phyloP scores from a whole-genome alignment of 2,797 vertebrate genomes.

The Chaetodon trifasciatus region DNA sequence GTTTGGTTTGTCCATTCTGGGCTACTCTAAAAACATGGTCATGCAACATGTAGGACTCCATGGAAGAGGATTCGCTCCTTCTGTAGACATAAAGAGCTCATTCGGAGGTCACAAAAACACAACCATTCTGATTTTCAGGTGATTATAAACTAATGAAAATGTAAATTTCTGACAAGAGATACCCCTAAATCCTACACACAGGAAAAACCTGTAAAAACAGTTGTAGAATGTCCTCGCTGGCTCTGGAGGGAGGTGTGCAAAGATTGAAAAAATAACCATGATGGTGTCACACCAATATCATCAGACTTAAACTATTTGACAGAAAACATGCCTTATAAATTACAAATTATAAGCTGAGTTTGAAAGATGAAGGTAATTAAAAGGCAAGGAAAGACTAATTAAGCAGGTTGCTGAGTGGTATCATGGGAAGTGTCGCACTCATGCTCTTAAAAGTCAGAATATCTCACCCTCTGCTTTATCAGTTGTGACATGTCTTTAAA shows the following conservation, averaged over 20 bases:
- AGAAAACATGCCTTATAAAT: not conserved
- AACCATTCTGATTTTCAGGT: too few species aligned
- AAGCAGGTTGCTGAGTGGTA: not conserved
- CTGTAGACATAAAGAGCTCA: too few species aligned
- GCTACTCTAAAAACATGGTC: too few species aligned
- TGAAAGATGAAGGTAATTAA: not conserved
- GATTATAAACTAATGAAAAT: too few species aligned
- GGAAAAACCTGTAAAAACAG: conserved; percentile 3
- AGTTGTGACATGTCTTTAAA: not conserved
- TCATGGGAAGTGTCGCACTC: conserved; percentile 16
- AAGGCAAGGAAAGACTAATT: not conserved
- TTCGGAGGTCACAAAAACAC: too few species aligned
- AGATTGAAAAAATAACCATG: not conserved
- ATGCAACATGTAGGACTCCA: too few species aligned
- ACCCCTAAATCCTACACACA: too few species aligned
- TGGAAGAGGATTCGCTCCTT: too few species aligned
- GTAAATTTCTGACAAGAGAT: too few species aligned
- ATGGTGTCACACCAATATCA: conserved; percentile 6
- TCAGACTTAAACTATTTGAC: conserved; percentile 1
- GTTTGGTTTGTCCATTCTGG: too few species aligned
- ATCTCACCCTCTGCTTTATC: not conserved
- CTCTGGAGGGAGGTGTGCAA: conserved; percentile 1
- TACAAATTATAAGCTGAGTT: not conserved
- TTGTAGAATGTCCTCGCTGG: not conserved
- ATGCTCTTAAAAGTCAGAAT: not conserved